Percentiles rank a stretch among this genome's conserved stretches.
Conservation (phyloP, 1,140 invertebrate genomes). For the Drosophila persimilis region DNA sequence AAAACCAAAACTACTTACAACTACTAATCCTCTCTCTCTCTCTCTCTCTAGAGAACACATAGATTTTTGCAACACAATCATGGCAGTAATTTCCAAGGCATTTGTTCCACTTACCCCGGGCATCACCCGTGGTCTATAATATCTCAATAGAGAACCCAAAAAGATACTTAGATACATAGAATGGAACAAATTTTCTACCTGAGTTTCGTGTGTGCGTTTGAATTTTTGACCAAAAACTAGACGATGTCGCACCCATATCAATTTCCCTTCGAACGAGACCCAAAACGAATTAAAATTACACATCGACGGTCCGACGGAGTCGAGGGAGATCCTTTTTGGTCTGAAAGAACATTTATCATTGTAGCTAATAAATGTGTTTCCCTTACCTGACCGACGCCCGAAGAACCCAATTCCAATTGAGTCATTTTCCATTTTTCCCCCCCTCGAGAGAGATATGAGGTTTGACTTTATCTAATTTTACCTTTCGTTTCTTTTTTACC, state of each 20-base stretch:
- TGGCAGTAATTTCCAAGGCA: constrained; percentile 39
- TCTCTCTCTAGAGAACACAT: too few relatives aligned
- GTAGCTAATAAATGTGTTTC: constrained; percentile 78
- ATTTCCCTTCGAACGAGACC: constrained; percentile 52
- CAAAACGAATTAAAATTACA: constrained; percentile 81
- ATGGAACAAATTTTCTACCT: constrained; percentile 37
- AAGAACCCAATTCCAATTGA: constrained; percentile 60
- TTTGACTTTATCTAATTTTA: constrained; percentile 43
- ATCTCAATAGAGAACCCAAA: constrained; percentile 38
- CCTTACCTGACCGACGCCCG: constrained; percentile 51
- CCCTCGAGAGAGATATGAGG: constrained; percentile 1
- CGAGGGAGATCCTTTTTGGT: constrained; percentile 52
- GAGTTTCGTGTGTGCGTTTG: constrained; percentile 3
- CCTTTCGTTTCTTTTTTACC: constrained; percentile 23
- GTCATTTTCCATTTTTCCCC: constrained; percentile 53
- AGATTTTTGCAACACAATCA: constrained; percentile 46
- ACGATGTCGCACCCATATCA: constrained; percentile 72
- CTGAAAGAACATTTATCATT: constrained; percentile 72
- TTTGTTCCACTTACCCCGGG: constrained; percentile 52
- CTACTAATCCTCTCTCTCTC: too few relatives aligned
- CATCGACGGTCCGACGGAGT: constrained; percentile 35
- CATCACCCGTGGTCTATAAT: constrained; percentile 50
- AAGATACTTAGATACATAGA: background rate
- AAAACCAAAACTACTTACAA: too few relatives aligned
- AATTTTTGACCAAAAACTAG: constrained; percentile 26